These are phyloP conservation scores for Diarsia rubi DNA, from an alignment of 2,888 invertebrate genomes.

Conservation along the genomic window DNA sequence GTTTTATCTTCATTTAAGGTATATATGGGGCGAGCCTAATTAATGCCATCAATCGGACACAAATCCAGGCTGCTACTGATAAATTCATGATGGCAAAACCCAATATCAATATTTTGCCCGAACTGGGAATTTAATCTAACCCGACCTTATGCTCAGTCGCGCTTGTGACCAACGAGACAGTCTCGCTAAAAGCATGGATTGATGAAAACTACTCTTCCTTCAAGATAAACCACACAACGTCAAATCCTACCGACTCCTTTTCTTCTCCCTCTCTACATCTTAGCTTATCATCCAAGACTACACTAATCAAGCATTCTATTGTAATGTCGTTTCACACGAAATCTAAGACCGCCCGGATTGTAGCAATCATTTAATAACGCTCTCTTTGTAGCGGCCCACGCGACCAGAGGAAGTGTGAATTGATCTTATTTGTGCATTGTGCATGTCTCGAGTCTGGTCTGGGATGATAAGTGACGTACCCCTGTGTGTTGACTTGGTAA, in stretches of 20 bases:
- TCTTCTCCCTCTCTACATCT: neutral
- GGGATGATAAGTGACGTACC: slow-evolving; percentile 17
- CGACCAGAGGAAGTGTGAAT: slow-evolving; percentile 59
- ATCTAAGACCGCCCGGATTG: slow-evolving; percentile 69
- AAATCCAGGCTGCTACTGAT: no score
- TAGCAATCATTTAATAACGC: slow-evolving; percentile 81
- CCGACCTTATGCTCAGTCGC: no score
- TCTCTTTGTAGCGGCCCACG: slow-evolving; percentile 68
- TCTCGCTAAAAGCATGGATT: neutral
- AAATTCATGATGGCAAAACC: no score
- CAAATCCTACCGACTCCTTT: neutral
- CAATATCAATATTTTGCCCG: no score
- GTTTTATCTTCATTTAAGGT: no score
- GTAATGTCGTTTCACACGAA: slow-evolving; percentile 65
- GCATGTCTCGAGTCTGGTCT: slow-evolving; percentile 40
- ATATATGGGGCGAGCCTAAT: no score
- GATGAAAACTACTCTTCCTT: neutral
- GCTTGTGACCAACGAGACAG: no score
- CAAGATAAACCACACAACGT: neutral
- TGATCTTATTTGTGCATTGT: slow-evolving; percentile 62
- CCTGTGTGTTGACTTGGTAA: neutral
- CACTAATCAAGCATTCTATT: slow-evolving; percentile 15
- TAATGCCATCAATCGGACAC: no score
- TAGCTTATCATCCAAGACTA: neutral
- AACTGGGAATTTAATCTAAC: no score